phyloP scores from a whole-genome alignment of 1,140 invertebrate species.

The Lasioglossum baleicum region DNA sequence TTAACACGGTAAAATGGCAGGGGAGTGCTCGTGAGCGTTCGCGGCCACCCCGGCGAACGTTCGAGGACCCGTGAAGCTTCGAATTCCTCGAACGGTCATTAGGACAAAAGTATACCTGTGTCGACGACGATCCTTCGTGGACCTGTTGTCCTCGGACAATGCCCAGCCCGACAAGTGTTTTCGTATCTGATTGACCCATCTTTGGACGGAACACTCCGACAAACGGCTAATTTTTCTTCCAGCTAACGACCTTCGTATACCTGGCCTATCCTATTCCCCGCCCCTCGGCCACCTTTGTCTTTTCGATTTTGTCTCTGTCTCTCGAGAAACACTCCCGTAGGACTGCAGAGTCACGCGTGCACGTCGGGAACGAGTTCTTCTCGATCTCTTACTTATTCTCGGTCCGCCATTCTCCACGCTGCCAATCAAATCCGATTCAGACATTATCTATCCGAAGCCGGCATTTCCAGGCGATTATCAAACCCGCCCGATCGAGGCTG shows the following conservation, averaged over 20 bases:
- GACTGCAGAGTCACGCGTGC: conserved; percentile 17
- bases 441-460: too few relatives aligned
- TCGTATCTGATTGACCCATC: conserved; percentile 78
- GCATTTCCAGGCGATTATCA: too few relatives aligned
- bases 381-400: neutral
- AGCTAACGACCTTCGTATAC: conserved; percentile 73
- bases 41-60: conserved; percentile 23
- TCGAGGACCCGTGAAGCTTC: conserved; percentile 34
- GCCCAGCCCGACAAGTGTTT: conserved; percentile 72
- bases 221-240: conserved; percentile 75
- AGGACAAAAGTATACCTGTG: conserved; percentile 73
- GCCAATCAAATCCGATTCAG: neutral
- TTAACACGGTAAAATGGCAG: conserved; percentile 34
- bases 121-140: conserved; percentile 66
- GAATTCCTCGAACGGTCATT: conserved; percentile 69
- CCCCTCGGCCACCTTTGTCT: conserved; percentile 5
- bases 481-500: too few relatives aligned
- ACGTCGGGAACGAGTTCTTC: neutral
- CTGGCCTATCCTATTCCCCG: conserved; percentile 32
- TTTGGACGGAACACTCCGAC: conserved; percentile 57
- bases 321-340: neutral
- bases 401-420: neutral
- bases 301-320: neutral
- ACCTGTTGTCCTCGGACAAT: conserved; percentile 72
- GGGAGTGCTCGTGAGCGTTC: conserved; percentile 19